Evolutionary conservation across 2,113 vertebrate species (phyloP).

Genomic region (Sprattus sprattus): DNA sequence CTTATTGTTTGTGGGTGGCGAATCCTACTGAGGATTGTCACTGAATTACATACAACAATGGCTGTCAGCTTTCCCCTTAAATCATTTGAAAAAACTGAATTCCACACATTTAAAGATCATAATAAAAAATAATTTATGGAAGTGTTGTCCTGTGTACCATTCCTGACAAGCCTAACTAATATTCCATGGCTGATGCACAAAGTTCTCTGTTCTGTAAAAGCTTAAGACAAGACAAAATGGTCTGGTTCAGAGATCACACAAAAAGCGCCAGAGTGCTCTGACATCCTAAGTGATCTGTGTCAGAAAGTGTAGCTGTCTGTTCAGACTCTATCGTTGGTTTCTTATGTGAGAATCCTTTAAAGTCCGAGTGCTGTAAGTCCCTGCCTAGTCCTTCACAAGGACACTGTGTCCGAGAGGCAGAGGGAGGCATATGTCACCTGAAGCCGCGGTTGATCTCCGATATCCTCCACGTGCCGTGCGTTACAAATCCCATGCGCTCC

Average conservation of each 20-base stretch:
- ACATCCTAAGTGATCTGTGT: background rate
- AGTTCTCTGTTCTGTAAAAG: background rate
- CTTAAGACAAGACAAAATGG: background rate
- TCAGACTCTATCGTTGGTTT: background rate
- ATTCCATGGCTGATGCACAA: background rate
- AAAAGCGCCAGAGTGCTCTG: background rate
- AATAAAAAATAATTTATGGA: background rate
- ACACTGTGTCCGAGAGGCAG: background rate
- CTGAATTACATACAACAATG: background rate
- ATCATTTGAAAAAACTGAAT: background rate
- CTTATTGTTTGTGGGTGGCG: background rate
- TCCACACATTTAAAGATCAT: background rate
- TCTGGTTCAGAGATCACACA: background rate
- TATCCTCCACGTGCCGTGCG: constrained; percentile 96
- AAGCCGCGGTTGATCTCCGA: constrained; percentile 98
- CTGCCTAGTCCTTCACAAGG: background rate
- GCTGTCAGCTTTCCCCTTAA: background rate
- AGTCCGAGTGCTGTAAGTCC: background rate
- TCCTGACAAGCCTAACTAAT: background rate
- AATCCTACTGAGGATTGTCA: background rate
- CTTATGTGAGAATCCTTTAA: background rate
- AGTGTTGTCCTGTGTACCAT: background rate
- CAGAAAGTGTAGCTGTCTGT: background rate
- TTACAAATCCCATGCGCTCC: constrained; percentile 95
- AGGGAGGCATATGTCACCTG: constrained; percentile 70